phyloP scores from a whole-genome alignment of 2,113 vertebrate species.

The Uropsilus gracilis region DNA sequence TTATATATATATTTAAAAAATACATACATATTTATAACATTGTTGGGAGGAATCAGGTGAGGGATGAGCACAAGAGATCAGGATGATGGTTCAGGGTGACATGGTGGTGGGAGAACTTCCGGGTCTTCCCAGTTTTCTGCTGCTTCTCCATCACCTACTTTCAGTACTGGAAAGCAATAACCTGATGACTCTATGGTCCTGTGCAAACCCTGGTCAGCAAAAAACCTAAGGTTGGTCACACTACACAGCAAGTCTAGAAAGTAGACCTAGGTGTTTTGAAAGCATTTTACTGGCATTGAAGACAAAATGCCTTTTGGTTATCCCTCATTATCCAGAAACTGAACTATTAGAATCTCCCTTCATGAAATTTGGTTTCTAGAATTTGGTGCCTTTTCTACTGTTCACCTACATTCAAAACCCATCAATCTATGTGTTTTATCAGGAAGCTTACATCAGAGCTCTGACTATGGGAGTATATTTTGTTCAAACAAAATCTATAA shows the following conservation, averaged over 20 bases:
- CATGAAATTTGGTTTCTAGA: background rate
- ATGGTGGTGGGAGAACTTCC: no score
- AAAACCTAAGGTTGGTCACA: background rate
- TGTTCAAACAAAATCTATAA: constrained; percentile 31
- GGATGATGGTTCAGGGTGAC: no score
- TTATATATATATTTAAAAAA: no score
- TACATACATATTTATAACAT: no score
- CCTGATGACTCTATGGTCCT: background rate
- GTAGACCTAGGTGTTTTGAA: background rate
- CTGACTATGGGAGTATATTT: constrained; percentile 28
- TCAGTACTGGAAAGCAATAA: background rate
- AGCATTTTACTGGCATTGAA: background rate
- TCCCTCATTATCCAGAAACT: constrained; percentile 1
- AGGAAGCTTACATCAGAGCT: background rate
- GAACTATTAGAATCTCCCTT: background rate
- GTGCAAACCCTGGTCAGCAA: background rate
- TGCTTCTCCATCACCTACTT: background rate
- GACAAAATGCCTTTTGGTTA: background rate
- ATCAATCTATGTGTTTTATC: background rate
- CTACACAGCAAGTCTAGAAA: background rate
- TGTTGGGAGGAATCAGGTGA: no score
- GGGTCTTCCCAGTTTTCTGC: background rate
- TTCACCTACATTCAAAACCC: background rate
- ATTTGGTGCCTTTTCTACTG: background rate
- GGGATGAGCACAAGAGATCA: no score